Evolutionary conservation across 2,888 invertebrate species (phyloP).

Genomic region (Scaptomyza reducta): DNA sequence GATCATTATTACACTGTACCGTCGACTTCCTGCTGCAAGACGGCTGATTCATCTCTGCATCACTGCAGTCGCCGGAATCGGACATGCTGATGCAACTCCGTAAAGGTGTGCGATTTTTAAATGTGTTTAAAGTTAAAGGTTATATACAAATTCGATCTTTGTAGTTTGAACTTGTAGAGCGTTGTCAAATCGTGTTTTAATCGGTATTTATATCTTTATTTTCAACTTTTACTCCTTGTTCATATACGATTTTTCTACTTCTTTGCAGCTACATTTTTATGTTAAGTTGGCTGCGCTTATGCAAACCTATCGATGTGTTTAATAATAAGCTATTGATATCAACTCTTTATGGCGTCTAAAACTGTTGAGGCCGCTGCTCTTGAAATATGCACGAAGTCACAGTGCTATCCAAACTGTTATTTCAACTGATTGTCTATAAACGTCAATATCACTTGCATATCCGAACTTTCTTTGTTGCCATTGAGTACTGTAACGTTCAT

Average conservation of each 20-base stretch:
- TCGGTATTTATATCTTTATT: constrained; percentile 51
- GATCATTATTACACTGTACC: constrained; percentile 17
- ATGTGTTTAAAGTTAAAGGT: constrained; percentile 26
- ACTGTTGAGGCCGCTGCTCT: constrained; percentile 36
- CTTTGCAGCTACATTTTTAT: constrained; percentile 55
- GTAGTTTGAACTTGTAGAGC: constrained; percentile 25
- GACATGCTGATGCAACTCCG: constrained; percentile 73
- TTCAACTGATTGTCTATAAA: constrained; percentile 8
- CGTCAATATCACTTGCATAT: constrained; percentile 3
- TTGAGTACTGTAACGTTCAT: not conserved
- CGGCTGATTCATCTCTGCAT: constrained; percentile 72
- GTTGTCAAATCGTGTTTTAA: constrained; percentile 22
- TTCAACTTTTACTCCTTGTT: constrained; percentile 57
- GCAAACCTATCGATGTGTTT: constrained; percentile 53
- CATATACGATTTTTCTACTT: constrained; percentile 61
- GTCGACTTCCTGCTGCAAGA: constrained; percentile 56
- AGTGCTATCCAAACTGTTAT: constrained; percentile 35
- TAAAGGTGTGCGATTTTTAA: constrained; percentile 39
- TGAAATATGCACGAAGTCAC: constrained; percentile 14
- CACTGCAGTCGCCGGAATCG: constrained; percentile 66
- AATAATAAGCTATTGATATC: constrained; percentile 39
- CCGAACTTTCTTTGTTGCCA: not conserved
- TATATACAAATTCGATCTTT: constrained; percentile 43
- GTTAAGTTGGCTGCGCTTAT: constrained; percentile 61
- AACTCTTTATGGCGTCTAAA: constrained; percentile 38